Evolutionary conservation across 2,113 vertebrate species (phyloP), one percentile per base, ranked within the genome.

Genomic region (Carassius auratus): DNA sequence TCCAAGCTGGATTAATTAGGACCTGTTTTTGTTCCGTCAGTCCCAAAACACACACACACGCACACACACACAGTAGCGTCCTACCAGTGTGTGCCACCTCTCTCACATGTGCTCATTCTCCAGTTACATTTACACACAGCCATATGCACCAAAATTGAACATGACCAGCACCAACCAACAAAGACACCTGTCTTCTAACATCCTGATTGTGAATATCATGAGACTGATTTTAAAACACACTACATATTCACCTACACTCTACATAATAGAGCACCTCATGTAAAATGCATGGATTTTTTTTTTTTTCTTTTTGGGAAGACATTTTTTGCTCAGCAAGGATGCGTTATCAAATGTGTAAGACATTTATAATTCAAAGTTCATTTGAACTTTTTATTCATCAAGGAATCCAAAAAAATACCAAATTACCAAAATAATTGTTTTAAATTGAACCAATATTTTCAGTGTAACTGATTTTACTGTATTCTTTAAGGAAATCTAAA

Each of bases 1-100:
- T 73, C 14, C 19, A 74, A 66, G 85, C 76, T 86, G 80, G 82
- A 80, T 77, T 87, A 50, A 85, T 88, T 84, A 74, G 62, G 57
- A 83, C 26, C 85, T 57, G 83, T 84, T 84, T 76, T 75, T 33
- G 55, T 79, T 52, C 12, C 73, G 62, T 61, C 77, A 48, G 73
- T 52, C 62, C 23, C 85, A 84, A 45, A n/a, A 33, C 66, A 42
- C 57, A 85, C 26, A 69, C 15, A 64, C 21, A 8, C n/a, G n/a
- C 19, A 8, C 19, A 62, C 23, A 1, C 30, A 33, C 21, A n/a
- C 21, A n/a, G 23, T 66, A 64, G 62, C 48, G 36, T 13, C 55
- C 13, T 36, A 8, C 19, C 5, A 78, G 55, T 59, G 9, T 36
- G 10, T 61, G 12, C 36, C 76, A 79, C 59, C 30, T 79, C 14